A percentile compares a stretch with the other conserved stretches of the same genome.
Evolutionary conservation across 2,113 vertebrate species (phyloP).

Genomic region (Pterocles orientalis): DNA sequence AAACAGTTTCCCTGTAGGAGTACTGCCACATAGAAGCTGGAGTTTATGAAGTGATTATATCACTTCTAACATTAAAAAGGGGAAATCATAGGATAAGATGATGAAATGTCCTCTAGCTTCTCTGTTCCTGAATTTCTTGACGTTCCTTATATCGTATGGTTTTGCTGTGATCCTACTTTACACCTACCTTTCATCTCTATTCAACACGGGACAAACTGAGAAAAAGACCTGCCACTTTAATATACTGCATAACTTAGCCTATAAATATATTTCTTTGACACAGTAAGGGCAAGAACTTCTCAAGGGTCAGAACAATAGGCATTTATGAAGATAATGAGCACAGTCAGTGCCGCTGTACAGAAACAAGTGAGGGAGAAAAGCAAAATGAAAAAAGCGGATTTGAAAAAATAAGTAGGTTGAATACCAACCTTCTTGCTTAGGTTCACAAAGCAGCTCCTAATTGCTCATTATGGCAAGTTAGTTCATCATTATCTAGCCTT

Average conservation of each 20-base stretch:
- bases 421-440: background rate
- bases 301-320: background rate
- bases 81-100: background rate
- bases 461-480: constrained; percentile 6
- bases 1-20: background rate
- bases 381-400: background rate
- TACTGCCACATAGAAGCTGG: background rate
- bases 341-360: background rate
- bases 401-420: background rate
- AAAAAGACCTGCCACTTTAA: background rate
- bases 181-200: background rate
- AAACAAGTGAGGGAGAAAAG: background rate
- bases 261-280: constrained; percentile 3
- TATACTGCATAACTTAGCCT: background rate
- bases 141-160: background rate
- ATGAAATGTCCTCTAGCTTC: background rate
- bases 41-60: background rate
- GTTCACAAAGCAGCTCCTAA: constrained; percentile 31
- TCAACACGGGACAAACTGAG: background rate
- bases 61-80: background rate
- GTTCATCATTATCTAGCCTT: background rate
- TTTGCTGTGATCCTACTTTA: background rate
- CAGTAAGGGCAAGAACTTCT: background rate
- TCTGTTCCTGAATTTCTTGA: background rate
- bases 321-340: constrained; percentile 40